Percentiles rank a stretch among this genome's conserved stretches.
These are phyloP conservation scores for Onychorhynchus coronatus DNA, from an alignment of 2,113 vertebrate genomes.

Conservation along the genomic window DNA sequence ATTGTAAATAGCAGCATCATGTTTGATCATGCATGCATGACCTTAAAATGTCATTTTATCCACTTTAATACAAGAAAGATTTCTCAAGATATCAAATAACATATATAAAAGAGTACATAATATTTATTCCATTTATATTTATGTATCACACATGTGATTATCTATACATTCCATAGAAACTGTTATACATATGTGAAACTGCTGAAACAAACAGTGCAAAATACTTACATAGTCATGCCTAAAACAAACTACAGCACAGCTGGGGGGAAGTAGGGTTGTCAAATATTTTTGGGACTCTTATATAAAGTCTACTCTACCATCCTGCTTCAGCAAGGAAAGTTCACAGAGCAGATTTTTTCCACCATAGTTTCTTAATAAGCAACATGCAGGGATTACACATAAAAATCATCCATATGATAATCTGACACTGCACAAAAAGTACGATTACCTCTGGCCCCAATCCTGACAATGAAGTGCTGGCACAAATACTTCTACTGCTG, in stretches of 20 bases:
- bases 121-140: neutral
- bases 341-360: neutral
- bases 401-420: neutral
- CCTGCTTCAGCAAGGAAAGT: neutral
- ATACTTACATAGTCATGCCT: conserved; percentile 30
- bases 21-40: conserved; percentile 62
- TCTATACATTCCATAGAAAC: neutral
- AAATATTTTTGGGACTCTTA: neutral
- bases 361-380: neutral
- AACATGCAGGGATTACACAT: neutral
- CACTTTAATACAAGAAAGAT: conserved; percentile 59
- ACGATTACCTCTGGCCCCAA: neutral
- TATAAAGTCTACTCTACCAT: neutral
- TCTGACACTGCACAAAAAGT: neutral
- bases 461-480: neutral
- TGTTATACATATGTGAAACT: conserved; percentile 36
- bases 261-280: accelerated
- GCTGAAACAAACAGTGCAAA: conserved; percentile 53
- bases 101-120: too few species aligned
- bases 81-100: neutral
- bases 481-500: neutral
- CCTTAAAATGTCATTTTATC: conserved; percentile 68
- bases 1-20: conserved; percentile 63
- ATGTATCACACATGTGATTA: neutral
- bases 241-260: neutral